Conservation (phyloP, 2,797 vertebrate genomes). For the Siniperca undulata region DNA sequence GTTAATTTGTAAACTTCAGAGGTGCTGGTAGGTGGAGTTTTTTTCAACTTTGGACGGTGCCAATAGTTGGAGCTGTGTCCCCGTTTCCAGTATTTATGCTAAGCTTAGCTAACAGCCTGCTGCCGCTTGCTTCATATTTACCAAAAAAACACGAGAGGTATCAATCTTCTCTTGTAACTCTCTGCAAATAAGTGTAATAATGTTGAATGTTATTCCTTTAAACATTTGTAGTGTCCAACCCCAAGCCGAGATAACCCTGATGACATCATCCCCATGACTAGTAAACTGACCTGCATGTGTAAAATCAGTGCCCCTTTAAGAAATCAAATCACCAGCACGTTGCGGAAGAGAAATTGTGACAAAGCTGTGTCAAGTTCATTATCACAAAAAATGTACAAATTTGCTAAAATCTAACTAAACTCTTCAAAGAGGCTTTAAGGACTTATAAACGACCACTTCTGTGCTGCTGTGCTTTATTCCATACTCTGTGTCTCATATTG, state of each 20-base stretch:
- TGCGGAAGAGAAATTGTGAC: neutral
- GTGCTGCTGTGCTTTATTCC: conserved; percentile 47
- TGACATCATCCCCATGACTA: neutral
- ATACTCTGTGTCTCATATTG: conserved; percentile 26
- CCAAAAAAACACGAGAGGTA: neutral
- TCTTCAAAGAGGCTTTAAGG: neutral
- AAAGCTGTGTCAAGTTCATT: neutral
- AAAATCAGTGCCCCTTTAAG: conserved; percentile 23
- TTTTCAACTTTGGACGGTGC: neutral
- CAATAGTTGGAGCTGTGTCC: neutral
- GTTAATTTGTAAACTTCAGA: neutral
- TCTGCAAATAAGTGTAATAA: neutral
- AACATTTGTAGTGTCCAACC: neutral
- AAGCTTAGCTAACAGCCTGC: neutral
- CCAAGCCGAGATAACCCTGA: neutral
- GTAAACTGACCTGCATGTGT: neutral
- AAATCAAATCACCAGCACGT: neutral
- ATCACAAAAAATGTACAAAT: neutral
- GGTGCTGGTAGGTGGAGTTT: neutral
- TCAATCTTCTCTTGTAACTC: neutral
- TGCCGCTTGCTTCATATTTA: neutral
- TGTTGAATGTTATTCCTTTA: conserved; percentile 6
- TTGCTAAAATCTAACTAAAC: neutral
- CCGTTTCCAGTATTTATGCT: neutral
- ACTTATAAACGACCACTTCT: conserved; percentile 37